Evolutionary conservation across 2,113 vertebrate species (phyloP).

Genomic region (Toxotes chatareus): DNA sequence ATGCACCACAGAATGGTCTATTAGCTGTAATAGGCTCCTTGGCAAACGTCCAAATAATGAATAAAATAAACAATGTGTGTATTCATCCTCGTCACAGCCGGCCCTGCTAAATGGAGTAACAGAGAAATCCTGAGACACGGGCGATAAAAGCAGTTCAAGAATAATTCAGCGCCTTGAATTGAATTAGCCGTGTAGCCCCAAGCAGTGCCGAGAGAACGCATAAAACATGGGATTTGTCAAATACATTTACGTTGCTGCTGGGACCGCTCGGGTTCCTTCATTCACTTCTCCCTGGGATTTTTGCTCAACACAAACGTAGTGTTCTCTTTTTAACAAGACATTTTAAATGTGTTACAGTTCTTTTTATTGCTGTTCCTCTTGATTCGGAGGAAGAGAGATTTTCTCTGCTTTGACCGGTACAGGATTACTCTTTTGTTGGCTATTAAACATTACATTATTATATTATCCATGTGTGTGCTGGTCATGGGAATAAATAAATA

Average conservation of each 20-base stretch:
- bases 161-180: constrained; percentile 60
- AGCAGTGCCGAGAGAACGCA: constrained; percentile 26
- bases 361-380: constrained; percentile 23
- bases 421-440: constrained; percentile 1
- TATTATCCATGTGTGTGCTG: not conserved
- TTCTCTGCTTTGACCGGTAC: constrained; percentile 30
- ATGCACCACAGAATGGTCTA: constrained; percentile 59
- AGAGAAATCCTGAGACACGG: constrained; percentile 38
- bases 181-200: constrained; percentile 37
- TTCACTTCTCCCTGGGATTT: constrained; percentile 10
- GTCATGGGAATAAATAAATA: not conserved
- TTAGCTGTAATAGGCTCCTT: constrained; percentile 65
- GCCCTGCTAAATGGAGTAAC: constrained; percentile 30
- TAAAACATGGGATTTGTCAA: constrained; percentile 57
- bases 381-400: constrained; percentile 19
- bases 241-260: constrained; percentile 29
- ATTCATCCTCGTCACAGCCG: constrained; percentile 48
- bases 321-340: constrained; percentile 32
- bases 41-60: constrained; percentile 64
- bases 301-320: constrained; percentile 24
- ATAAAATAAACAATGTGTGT: constrained; percentile 69
- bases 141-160: constrained; percentile 52
- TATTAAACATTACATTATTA: constrained; percentile 8
- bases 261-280: not conserved
- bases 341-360: constrained; percentile 26